These are phyloP conservation scores for Pristionchus arcanus DNA, from an alignment of 2,888 invertebrate species.

Conservation along the genomic window DNA sequence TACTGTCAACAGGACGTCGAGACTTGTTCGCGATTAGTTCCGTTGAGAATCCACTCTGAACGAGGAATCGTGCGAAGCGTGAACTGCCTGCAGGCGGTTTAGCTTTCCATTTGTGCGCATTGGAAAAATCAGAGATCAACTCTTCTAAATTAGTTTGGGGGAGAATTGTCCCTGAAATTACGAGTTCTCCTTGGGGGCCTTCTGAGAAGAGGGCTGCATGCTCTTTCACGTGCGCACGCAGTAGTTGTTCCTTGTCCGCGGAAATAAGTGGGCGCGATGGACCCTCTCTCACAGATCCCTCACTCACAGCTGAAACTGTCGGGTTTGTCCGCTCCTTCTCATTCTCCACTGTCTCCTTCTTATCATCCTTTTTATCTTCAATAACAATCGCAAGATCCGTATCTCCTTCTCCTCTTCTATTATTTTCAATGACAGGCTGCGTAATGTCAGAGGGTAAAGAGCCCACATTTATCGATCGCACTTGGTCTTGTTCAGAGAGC, in stretches of 20 bases:
- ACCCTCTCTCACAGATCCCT: background rate
- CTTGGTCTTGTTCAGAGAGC: background rate
- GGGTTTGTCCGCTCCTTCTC: background rate
- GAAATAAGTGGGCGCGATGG: background rate
- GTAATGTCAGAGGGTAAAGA: background rate
- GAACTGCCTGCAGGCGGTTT: background rate
- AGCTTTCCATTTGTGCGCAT: constrained; percentile 24
- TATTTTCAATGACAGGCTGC: background rate
- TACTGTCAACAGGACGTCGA: background rate
- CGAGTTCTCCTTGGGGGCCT: constrained; percentile 3
- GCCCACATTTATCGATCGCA: background rate
- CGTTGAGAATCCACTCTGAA: background rate
- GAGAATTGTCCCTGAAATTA: background rate
- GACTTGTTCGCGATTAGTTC: background rate
- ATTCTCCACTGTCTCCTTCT: background rate
- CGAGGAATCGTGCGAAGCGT: constrained; percentile 1
- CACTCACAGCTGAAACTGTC: too few species aligned
- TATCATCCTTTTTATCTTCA: background rate
- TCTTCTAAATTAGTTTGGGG: background rate
- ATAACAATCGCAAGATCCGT: too few species aligned
- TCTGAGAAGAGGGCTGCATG: background rate
- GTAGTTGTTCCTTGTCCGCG: background rate
- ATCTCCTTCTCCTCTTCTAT: background rate
- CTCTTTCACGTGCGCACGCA: constrained; percentile 19
- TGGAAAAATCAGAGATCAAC: constrained; percentile 30